phyloP scores from a whole-genome alignment of 1,140 invertebrate genomes.

The Drosophila subpulchrella region DNA sequence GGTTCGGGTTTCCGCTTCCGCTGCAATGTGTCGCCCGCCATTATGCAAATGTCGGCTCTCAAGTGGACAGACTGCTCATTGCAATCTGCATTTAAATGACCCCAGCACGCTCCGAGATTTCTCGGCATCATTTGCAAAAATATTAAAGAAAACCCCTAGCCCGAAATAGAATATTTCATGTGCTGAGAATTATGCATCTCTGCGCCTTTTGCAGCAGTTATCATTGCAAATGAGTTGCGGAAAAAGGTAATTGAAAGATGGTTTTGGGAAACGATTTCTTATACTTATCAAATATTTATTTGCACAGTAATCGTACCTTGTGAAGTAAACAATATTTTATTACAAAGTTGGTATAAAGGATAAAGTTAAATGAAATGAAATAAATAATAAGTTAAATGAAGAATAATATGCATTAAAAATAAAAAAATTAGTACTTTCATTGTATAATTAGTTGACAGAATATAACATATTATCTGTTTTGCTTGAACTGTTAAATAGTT shows the following conservation, averaged over 20 bases:
- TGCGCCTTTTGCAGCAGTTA: conserved; percentile 12
- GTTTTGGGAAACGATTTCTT: not conserved
- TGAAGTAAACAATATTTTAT: not conserved
- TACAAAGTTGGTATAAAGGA: too few species aligned
- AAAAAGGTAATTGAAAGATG: conserved; percentile 57
- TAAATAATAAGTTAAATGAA: too few species aligned
- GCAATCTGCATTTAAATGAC: conserved; percentile 83
- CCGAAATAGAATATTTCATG: conserved; percentile 25
- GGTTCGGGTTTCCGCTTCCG: conserved; percentile 72
- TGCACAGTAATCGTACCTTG: too few species aligned
- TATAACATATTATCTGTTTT: too few species aligned
- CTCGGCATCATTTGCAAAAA: conserved; percentile 69
- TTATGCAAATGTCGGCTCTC: conserved; percentile 69
- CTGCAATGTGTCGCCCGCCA: conserved; percentile 77
- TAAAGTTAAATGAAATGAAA: too few species aligned
- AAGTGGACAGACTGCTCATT: conserved; percentile 65
- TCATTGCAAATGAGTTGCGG: conserved; percentile 52
- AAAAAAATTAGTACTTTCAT: too few species aligned
- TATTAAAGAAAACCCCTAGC: conserved; percentile 47
- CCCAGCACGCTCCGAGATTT: conserved; percentile 60
- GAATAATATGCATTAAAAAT: too few species aligned
- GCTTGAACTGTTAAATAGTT: too few species aligned
- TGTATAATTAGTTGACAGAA: too few species aligned
- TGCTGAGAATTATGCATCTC: conserved; percentile 40
- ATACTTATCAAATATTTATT: too few species aligned